phyloP scores from a whole-genome alignment of 1,140 invertebrate species.

The Sesamia nonagrioides region DNA sequence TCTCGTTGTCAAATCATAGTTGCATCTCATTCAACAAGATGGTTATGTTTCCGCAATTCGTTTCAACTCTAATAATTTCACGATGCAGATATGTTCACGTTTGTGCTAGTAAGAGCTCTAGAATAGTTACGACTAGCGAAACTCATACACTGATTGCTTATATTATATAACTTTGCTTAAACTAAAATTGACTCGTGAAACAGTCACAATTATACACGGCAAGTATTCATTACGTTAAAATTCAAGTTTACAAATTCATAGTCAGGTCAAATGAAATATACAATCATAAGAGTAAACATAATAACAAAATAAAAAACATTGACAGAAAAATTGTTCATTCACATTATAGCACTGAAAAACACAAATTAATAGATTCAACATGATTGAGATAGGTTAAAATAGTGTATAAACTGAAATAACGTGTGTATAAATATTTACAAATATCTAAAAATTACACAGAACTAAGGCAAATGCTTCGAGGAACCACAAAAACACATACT shows the following conservation, averaged over 20 bases:
- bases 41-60: background rate
- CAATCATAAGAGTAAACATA: conserved; percentile 5
- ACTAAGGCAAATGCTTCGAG: conserved; percentile 72
- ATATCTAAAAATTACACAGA: conserved; percentile 49
- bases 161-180: conserved; percentile 51
- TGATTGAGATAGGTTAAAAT: conserved; percentile 29
- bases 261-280: conserved; percentile 37
- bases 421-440: conserved; percentile 49
- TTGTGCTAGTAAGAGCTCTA: conserved; percentile 33
- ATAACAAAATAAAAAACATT: too few relatives aligned
- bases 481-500: conserved; percentile 67
- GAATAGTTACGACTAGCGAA: conserved; percentile 63
- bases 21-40: background rate
- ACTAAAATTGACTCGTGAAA: conserved; percentile 50
- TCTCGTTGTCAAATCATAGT: background rate
- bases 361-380: conserved; percentile 38
- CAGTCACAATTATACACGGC: conserved; percentile 49
- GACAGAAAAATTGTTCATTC: background rate
- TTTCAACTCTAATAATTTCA: background rate
- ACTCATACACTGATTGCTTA: conserved; percentile 39
- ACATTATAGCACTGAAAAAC: conserved; percentile 51
- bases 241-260: conserved; percentile 32
- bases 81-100: background rate
- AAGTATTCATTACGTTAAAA: conserved; percentile 48
- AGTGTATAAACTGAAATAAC: conserved; percentile 24